Conservation (phyloP, 2,888 invertebrate genomes). For the Tinea semifulvella region DNA sequence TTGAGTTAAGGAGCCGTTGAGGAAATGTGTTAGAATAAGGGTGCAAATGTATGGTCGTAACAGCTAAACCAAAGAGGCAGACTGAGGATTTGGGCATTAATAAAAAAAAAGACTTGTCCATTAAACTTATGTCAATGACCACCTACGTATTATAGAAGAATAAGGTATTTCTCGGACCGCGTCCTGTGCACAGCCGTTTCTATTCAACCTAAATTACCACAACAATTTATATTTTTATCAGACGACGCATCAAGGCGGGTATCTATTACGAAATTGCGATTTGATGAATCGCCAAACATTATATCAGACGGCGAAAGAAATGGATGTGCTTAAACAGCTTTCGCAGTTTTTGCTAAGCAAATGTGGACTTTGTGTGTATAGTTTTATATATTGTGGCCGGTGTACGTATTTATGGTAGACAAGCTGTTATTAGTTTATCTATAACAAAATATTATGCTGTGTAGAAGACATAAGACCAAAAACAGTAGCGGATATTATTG, state of each 20-base stretch:
- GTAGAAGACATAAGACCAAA: no score
- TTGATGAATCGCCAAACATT: constrained; percentile 65
- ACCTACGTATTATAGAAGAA: background rate
- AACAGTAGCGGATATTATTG: no score
- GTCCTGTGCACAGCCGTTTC: constrained; percentile 12
- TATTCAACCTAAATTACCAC: constrained; percentile 15
- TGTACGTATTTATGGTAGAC: background rate
- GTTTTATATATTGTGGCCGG: constrained; percentile 39
- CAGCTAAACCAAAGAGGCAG: no score
- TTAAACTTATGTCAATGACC: no score
- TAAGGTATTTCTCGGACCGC: constrained; percentile 9
- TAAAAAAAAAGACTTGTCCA: no score
- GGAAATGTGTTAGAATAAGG: no score
- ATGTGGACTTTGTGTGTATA: constrained; percentile 34
- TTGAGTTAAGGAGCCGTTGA: no score
- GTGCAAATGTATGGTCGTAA: no score
- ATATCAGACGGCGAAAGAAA: constrained; percentile 61
- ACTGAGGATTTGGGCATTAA: no score
- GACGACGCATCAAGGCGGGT: constrained; percentile 51
- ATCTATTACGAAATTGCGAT: constrained; percentile 66
- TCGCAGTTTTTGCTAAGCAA: constrained; percentile 24
- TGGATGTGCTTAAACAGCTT: constrained; percentile 49
- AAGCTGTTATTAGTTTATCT: background rate
- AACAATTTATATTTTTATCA: constrained; percentile 47
- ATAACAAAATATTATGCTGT: background rate